Evolutionary conservation across 35 echinoderm and acorn worm genomes (phyloP).

Genomic region (Apostichopus parvimensis): DNA sequence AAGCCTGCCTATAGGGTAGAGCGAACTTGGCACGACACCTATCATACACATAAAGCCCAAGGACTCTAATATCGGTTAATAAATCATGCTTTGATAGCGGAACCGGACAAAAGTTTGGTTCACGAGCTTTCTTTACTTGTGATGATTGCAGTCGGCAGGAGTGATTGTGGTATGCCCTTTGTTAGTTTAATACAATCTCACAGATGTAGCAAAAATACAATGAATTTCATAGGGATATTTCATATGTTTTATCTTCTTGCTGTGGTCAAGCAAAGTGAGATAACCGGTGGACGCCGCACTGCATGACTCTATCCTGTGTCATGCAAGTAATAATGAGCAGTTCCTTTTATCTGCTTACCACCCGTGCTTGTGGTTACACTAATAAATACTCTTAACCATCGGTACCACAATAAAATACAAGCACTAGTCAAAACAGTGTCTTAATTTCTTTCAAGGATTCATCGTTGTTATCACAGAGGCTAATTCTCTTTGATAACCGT

Average conservation of each 20-base stretch:
- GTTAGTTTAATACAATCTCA: neutral
- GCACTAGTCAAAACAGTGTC: too few relatives aligned
- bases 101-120: neutral
- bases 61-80: too few relatives aligned
- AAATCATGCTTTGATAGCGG: too few relatives aligned
- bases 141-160: neutral
- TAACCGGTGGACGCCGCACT: neutral
- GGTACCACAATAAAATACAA: too few relatives aligned
- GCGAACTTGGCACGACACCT: too few relatives aligned
- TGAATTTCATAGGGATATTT: neutral
- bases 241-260: neutral
- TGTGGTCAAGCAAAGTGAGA: neutral
- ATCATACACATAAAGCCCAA: too few relatives aligned
- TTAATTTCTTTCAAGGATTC: too few relatives aligned
- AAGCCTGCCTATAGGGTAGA: too few relatives aligned
- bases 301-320: neutral
- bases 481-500: too few relatives aligned
- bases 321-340: neutral
- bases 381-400: neutral
- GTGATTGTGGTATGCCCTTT: neutral
- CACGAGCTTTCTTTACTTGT: neutral
- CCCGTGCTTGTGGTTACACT: neutral
- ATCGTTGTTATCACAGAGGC: too few relatives aligned
- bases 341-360: neutral
- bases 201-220: neutral